Conservation (phyloP, 2,797 vertebrate species). For the Enoplosus armatus region DNA sequence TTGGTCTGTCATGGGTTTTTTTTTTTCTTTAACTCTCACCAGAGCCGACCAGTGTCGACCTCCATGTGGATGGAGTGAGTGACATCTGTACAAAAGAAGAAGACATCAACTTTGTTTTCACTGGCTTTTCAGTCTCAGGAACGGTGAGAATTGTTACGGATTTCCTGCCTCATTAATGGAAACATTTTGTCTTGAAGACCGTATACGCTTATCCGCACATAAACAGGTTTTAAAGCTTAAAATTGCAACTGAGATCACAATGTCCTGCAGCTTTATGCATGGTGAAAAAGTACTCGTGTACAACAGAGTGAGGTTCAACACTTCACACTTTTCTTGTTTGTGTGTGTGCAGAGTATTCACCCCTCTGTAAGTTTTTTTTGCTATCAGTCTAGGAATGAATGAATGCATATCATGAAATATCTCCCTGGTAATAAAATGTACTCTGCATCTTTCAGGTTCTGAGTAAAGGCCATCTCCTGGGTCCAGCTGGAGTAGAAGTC, state of each 20-base stretch:
- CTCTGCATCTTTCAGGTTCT: slow-evolving; percentile 86
- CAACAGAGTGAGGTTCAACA: neutral
- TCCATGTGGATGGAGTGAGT: slow-evolving; percentile 94
- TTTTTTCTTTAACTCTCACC: neutral
- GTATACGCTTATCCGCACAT: neutral
- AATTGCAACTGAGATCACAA: neutral
- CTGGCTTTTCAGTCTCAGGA: slow-evolving; percentile 95
- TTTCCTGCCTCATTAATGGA: neutral
- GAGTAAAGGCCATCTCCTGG: slow-evolving; percentile 93
- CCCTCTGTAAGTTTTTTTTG: neutral
- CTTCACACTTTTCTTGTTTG: neutral
- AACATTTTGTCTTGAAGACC: neutral
- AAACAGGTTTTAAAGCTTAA: neutral
- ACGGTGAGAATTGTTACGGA: slow-evolving; percentile 82
- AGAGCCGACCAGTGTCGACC: slow-evolving; percentile 96
- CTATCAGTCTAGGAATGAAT: neutral
- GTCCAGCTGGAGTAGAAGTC: slow-evolving; percentile 93
- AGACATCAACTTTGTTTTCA: slow-evolving; percentile 98
- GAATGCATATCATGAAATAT: neutral
- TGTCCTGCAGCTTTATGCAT: neutral
- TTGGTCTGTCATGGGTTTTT: neutral
- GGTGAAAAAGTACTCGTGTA: neutral
- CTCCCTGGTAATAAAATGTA: neutral
- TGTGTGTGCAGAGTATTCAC: neutral
- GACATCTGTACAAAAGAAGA: slow-evolving; percentile 98